Base-by-base conservation (phyloP, 2,113 vertebrate genomes). In the Motacilla alba region DNA sequence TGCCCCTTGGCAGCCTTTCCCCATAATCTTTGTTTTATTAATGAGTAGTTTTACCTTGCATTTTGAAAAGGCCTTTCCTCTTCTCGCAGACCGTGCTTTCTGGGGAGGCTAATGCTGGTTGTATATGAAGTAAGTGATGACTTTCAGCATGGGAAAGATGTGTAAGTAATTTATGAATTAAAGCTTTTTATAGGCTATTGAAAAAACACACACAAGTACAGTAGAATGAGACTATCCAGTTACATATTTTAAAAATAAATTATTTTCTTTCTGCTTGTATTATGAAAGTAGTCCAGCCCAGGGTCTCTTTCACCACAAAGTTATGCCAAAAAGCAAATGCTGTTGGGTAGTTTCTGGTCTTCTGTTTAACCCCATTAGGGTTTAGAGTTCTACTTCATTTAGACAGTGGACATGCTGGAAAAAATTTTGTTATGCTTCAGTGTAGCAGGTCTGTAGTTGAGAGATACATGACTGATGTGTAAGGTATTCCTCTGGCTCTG, bases 1-100 rank as follows among this genome's bases (percentile, higher is more conserved):
- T 97, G 94, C 95, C 93, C 93, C 89, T 96, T 96, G 95, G 94
- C 95, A 96, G 93, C 87, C 62, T 95, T 93, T 93, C 66, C 62
- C 66, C 63, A 69, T 89, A 66, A 58, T 95, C 74, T 93, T 96
- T 97, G 91, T 96, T 95, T 95, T 96, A 95, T 96, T 96, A 96
- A 96, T 97, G 91, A 95, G 91, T 76, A 95, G 83, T 91, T 97
- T 94, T 87, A 83, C 83, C 78, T 89, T 97, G 89, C 76, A 75
- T 94, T 90, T 97, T 92, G 83, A 87, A 96, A 78, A 84, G 81
- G 93, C 87, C 66, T 33, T 89, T 94, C 86, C 86, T 92, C 27
- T 92, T 92, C 89, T 97, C 91, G 91, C 94, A 95, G 56, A 70
- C 35, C 6, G 2, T 66, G 44, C 53, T 82, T 94, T 96, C 84